These are phyloP conservation scores for Homarus americanus DNA, from an alignment of 1,140 invertebrate species.

Conservation along the genomic window DNA sequence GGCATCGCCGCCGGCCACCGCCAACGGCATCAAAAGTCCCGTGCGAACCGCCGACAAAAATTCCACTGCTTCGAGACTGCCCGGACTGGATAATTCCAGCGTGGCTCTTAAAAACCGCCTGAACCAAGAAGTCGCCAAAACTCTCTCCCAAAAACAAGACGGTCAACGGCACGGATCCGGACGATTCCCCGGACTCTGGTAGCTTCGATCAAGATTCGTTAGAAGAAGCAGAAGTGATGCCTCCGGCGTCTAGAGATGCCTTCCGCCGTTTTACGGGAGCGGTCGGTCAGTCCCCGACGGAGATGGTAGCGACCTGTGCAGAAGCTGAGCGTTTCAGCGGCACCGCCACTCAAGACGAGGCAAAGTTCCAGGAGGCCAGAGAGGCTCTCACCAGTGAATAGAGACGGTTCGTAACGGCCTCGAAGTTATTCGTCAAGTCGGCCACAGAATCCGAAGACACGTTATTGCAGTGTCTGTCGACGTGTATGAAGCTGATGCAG, in stretches of 20 bases:
- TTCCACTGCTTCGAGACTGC: conserved; percentile 64
- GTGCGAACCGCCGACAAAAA: conserved; percentile 58
- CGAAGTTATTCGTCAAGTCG: conserved; percentile 89
- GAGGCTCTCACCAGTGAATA: conserved; percentile 89
- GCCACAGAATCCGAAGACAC: conserved; percentile 83
- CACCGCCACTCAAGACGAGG: conserved; percentile 84
- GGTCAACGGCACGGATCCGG: conserved; percentile 57
- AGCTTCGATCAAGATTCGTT: conserved; percentile 76
- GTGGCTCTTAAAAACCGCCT: conserved; percentile 65
- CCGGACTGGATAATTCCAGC: conserved; percentile 52
- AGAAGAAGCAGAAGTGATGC: conserved; percentile 74
- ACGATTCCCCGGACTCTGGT: conserved; percentile 75
- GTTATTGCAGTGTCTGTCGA: conserved; percentile 83
- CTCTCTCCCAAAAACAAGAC: conserved; percentile 67
- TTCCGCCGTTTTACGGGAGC: conserved; percentile 62
- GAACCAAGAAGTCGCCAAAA: conserved; percentile 69
- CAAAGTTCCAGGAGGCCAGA: conserved; percentile 86
- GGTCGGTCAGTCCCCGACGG: conserved; percentile 78
- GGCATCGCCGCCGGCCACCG: conserved; percentile 28
- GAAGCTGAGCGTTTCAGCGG: conserved; percentile 85
- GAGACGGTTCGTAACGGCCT: conserved; percentile 88
- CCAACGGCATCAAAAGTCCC: conserved; percentile 62
- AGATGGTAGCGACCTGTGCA: conserved; percentile 84
- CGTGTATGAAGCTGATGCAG: conserved; percentile 85
- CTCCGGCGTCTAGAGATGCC: conserved; percentile 72